These are phyloP conservation scores for Vipera ursinii DNA, from an alignment of 2,797 vertebrate species.

Conservation along the genomic window DNA sequence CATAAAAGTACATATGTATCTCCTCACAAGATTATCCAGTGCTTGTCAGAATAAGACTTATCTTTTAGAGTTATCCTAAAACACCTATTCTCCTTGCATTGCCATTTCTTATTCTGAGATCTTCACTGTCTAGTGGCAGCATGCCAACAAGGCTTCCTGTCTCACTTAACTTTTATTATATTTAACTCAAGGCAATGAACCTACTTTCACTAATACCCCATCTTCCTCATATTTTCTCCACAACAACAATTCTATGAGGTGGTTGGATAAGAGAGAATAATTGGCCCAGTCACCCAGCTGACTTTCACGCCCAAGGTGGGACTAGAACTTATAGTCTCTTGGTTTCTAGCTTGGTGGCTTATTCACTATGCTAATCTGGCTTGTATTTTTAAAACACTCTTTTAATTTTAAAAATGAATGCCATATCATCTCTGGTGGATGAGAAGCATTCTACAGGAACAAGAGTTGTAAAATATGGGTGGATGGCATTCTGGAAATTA, in stretches of 20 bases:
- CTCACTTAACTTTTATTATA: background rate
- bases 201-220: background rate
- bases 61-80: background rate
- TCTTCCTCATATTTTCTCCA: background rate
- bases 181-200: background rate
- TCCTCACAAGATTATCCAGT: background rate
- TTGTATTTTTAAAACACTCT: background rate
- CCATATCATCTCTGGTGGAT: background rate
- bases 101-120: background rate
- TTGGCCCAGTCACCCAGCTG: background rate
- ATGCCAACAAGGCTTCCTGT: background rate
- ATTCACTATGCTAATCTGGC: background rate
- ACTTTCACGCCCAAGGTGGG: background rate
- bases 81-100: background rate
- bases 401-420: background rate
- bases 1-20: background rate
- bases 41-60: background rate
- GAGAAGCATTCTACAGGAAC: background rate
- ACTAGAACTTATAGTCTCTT: background rate
- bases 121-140: background rate
- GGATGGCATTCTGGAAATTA: background rate
- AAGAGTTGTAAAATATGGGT: background rate
- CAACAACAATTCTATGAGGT: background rate
- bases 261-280: background rate
- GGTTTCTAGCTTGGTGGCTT: background rate